Evolutionary conservation across 2,113 vertebrate genomes (phyloP).

Genomic region (Camelus dromedarius): DNA sequence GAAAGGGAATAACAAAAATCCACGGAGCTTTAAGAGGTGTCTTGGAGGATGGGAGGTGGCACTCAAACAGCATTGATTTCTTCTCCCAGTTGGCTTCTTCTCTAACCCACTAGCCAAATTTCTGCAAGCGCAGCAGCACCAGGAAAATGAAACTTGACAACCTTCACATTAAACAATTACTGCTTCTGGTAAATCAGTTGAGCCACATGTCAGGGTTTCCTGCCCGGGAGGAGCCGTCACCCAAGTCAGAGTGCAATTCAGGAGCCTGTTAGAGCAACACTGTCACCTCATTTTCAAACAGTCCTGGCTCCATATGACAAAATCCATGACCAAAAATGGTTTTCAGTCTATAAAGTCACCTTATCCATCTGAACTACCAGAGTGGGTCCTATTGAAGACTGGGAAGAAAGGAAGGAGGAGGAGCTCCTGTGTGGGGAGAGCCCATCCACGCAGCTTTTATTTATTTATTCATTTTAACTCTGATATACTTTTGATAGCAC

Average conservation of each 20-base stretch:
- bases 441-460: neutral
- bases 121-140: conserved; percentile 60
- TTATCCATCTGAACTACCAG: neutral
- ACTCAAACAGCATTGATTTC: conserved; percentile 46
- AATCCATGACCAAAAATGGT: conserved; percentile 69
- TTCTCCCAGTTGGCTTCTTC: conserved; percentile 1
- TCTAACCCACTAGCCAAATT: conserved; percentile 59
- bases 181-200: conserved; percentile 72
- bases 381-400: neutral
- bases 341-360: conserved; percentile 9
- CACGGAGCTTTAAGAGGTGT: neutral
- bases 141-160: conserved; percentile 61
- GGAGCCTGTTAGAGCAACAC: conserved; percentile 55
- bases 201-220: conserved; percentile 35
- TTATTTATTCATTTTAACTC: neutral
- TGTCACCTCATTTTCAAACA: conserved; percentile 31
- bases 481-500: neutral
- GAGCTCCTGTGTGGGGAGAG: neutral
- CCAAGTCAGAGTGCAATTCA: conserved; percentile 5
- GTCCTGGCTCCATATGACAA: conserved; percentile 65
- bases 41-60: neutral
- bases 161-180: conserved; percentile 68
- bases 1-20: neutral
- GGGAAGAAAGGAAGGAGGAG: neutral
- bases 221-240: conserved; percentile 49